Percentiles rank a stretch among this genome's conserved stretches.
phyloP scores from a whole-genome alignment of 2,113 vertebrate species.

The Scopus umbretta region DNA sequence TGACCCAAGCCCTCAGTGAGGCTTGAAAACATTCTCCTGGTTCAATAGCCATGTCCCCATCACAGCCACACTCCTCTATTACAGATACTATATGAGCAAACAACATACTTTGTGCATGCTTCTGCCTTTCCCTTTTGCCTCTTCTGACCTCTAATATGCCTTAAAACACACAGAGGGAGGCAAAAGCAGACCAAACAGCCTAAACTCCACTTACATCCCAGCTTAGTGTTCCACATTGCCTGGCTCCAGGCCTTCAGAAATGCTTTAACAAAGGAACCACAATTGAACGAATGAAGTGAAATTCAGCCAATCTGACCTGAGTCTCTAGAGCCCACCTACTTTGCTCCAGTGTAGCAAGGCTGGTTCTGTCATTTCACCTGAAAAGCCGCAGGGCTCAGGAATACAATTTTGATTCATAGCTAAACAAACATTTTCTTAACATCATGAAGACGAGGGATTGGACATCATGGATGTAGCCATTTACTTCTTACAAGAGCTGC shows the following conservation, averaged over 20 bases:
- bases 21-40: background rate
- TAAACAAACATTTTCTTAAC: slow-evolving; percentile 39
- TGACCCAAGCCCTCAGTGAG: background rate
- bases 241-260: slow-evolving; percentile 15
- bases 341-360: background rate
- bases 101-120: background rate
- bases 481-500: slow-evolving; percentile 2
- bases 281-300: slow-evolving; percentile 13
- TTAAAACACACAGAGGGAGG: background rate
- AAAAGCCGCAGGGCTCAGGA: slow-evolving; percentile 10
- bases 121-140: background rate
- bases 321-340: slow-evolving; percentile 53
- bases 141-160: background rate
- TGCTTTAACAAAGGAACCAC: slow-evolving; percentile 24
- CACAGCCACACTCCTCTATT: background rate
- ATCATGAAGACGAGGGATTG: background rate
- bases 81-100: background rate
- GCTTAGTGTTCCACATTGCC: background rate
- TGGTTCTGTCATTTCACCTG: slow-evolving; percentile 15
- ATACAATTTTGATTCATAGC: slow-evolving; percentile 22
- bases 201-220: background rate
- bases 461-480: background rate
- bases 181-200: background rate
- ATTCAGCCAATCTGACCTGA: background rate
- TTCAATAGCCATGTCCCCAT: background rate